Evolutionary conservation across 2,797 vertebrate species (phyloP), one percentile per base, ranked within the genome.

Genomic region (Crocidura indochinensis): DNA sequence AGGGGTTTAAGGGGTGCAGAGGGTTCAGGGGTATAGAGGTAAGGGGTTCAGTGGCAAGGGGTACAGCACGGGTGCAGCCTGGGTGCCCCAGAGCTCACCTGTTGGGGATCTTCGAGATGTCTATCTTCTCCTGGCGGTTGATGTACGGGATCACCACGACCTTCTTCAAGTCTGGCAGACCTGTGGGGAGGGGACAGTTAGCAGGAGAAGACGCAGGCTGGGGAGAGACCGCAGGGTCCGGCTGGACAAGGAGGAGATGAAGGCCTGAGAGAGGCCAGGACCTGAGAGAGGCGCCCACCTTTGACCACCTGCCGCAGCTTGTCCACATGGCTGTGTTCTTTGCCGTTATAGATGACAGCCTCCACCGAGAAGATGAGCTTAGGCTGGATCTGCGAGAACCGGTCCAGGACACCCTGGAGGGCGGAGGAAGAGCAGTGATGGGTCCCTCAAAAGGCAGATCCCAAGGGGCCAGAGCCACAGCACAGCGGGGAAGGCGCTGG

Each of bases 331-430:
- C 98, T 97, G 0, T 99, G 99, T 6, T 98, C 98, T 96, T 99
- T 99, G 95, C 99, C 98, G 0, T 99, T 99, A 97, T 99, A 99
- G 80, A 99, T 95, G 24, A 99, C 99, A 0, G 99, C 99, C 69
- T 99, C 98, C 0, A 99, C 99, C 0, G 99, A 99, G 97, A 99
- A 99, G 94, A 99, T 98, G 69, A 99, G 96, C 91, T 99, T 99
- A 1, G 99, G 99, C 96, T 99, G 99, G 93, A 99, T 99, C 94
- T 99, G 99, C 83, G 99, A 99, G 96, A 99, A 98, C 65, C 99
- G 98, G 97, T 99, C 99, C 84, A 99, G 98, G 0, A 99, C 99
- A 0, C 99, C 99, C 99, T 99, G 94, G 1, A 38, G 76, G n/a
- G 2, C 4, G 71, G 46, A 86, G 26, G 64, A 72, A 51, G 78